Evolutionary conservation across 2,888 invertebrate species (phyloP).

Genomic region (Entomobrya proxima): DNA sequence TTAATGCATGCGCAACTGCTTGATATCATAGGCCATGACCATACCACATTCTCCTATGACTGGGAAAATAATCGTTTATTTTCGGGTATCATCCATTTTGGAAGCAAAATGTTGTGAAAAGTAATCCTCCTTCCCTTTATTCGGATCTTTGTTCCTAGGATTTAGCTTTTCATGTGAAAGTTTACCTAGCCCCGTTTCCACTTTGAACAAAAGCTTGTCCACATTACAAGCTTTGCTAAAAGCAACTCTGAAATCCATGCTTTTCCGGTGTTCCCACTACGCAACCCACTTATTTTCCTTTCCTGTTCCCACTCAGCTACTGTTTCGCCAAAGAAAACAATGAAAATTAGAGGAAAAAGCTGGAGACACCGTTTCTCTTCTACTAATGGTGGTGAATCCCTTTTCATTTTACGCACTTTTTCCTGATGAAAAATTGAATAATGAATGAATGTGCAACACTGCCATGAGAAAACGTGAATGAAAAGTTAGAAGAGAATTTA

Average conservation of each 20-base stretch:
- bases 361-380: neutral
- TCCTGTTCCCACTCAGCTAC: slow-evolving; percentile 29
- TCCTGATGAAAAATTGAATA: slow-evolving; percentile 24
- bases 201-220: neutral
- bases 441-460: neutral
- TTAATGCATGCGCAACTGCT: slow-evolving; percentile 40
- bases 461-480: neutral
- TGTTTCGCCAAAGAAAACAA: slow-evolving; percentile 35
- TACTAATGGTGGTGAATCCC: neutral
- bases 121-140: slow-evolving; percentile 11
- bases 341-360: neutral
- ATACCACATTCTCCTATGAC: neutral
- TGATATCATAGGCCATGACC: slow-evolving; percentile 13
- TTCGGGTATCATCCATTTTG: neutral
- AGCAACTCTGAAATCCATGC: too few relatives aligned
- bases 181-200: neutral
- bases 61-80: neutral
- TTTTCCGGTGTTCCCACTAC: neutral
- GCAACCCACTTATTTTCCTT: slow-evolving; percentile 1
- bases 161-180: slow-evolving; percentile 12
- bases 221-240: neutral
- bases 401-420: slow-evolving; percentile 1
- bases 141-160: neutral
- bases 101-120: slow-evolving; percentile 8
- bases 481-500: neutral